These are phyloP conservation scores for Cheilosia scutellata DNA, from an alignment of 2,888 invertebrate genomes.

Conservation along the genomic window DNA sequence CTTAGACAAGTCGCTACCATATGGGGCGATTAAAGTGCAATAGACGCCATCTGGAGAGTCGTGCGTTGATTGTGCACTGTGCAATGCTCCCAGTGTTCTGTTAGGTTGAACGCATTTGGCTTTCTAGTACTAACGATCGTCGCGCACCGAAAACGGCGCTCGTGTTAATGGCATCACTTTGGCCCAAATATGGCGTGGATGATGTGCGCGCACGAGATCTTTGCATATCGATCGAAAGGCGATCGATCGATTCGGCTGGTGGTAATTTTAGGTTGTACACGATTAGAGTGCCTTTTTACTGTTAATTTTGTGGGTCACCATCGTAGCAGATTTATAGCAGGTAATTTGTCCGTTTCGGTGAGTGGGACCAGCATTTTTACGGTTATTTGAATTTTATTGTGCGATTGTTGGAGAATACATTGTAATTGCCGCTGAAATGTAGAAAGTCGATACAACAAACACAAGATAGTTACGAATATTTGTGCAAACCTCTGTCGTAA, in stretches of 20 bases:
- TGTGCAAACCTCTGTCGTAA: no score
- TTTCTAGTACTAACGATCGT: conserved; percentile 21
- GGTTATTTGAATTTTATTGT: not conserved
- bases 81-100: conserved; percentile 20
- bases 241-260: conserved; percentile 18
- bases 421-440: not conserved
- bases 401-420: not conserved
- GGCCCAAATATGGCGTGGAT: conserved; percentile 60
- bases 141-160: conserved; percentile 32
- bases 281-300: conserved; percentile 21
- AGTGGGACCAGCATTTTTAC: not conserved
- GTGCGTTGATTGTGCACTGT: conserved; percentile 54
- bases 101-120: conserved; percentile 51
- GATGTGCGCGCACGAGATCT: conserved; percentile 32
- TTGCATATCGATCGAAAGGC: conserved; percentile 36
- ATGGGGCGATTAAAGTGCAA: conserved; percentile 55
- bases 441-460: no score
- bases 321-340: conserved; percentile 10
- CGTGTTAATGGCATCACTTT: conserved; percentile 70
- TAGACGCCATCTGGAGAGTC: conserved; percentile 67
- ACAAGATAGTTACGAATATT: no score
- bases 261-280: conserved; percentile 38
- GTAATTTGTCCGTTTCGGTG: conserved; percentile 41
- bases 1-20: conserved; percentile 67
- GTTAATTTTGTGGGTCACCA: conserved; percentile 46